A percentile compares a stretch with the other conserved stretches of the same genome.
phyloP scores from a whole-genome alignment of 1,140 invertebrate species.

The Aphidius gifuensis region DNA sequence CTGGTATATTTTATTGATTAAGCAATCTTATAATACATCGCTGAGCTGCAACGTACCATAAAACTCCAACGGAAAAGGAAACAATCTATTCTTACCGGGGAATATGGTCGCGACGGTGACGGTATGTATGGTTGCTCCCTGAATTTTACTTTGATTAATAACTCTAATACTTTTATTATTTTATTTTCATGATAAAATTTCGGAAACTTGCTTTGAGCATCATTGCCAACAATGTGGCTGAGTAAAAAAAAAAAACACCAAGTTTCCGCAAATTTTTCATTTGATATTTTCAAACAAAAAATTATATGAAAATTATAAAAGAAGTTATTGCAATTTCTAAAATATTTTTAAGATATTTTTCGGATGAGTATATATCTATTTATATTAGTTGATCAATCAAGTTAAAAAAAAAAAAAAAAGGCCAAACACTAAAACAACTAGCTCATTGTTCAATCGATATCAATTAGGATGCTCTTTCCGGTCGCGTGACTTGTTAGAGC shows the following conservation, averaged over 20 bases:
- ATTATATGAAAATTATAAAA: no score
- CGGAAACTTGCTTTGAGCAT: not conserved
- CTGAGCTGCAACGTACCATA: slow-evolving; percentile 57
- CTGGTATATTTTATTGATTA: slow-evolving; percentile 51
- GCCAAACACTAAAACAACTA: not conserved
- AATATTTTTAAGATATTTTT: no score
- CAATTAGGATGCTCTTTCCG: slow-evolving; percentile 56
- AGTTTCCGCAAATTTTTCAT: no score
- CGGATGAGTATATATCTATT: no score
- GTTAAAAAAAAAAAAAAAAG: no score
- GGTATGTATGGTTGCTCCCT: slow-evolving; percentile 32
- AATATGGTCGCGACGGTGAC: slow-evolving; percentile 48
- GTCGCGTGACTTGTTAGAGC: slow-evolving; percentile 45
- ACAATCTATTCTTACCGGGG: slow-evolving; percentile 55
- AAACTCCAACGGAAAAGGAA: slow-evolving; percentile 55
- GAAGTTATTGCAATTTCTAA: no score
- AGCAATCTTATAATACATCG: slow-evolving; percentile 58
- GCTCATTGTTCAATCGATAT: slow-evolving; percentile 44
- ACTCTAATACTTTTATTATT: slow-evolving; percentile 38
- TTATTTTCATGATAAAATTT: not conserved
- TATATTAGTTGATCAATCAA: no score
- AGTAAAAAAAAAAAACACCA: no score
- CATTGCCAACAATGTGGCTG: no score
- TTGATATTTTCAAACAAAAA: no score
- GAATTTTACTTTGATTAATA: slow-evolving; percentile 61